Evolutionary conservation across 2,113 vertebrate genomes (phyloP).

Genomic region (Ctenomys sociabilis): DNA sequence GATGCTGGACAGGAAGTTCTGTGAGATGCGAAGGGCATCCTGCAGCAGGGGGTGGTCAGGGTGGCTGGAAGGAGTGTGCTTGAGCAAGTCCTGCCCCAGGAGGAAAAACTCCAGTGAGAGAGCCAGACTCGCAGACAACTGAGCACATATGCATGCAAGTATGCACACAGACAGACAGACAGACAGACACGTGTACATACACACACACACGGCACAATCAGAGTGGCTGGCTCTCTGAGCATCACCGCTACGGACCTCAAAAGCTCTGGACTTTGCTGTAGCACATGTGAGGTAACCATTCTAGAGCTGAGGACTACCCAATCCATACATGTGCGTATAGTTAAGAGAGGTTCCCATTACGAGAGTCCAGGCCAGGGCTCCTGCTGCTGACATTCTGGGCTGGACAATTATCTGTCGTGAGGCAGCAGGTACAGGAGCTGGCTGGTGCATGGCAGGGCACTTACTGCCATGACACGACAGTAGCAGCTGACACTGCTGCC

Average conservation of each 20-base stretch:
- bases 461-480: not conserved
- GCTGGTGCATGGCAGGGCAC: not conserved
- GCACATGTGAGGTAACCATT: not conserved
- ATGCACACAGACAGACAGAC: not conserved
- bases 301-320: not conserved
- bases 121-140: accelerated
- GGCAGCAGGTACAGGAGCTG: no score
- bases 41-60: constrained; percentile 92
- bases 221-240: not conserved
- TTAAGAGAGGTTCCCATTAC: not conserved
- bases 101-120: not conserved
- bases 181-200: not conserved
- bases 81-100: constrained; percentile 92
- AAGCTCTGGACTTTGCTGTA: accelerated
- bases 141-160: accelerated
- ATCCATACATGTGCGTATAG: not conserved
- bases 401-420: not conserved
- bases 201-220: accelerated
- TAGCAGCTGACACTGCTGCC: accelerated
- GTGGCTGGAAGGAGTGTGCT: constrained; percentile 94
- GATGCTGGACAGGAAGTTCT: constrained; percentile 97
- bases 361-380: not conserved
- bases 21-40: constrained; percentile 96
- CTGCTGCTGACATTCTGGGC: not conserved
- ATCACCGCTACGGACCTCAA: no score